Conservation (phyloP, 2,113 vertebrate species). For the Leptosomus discolor region DNA sequence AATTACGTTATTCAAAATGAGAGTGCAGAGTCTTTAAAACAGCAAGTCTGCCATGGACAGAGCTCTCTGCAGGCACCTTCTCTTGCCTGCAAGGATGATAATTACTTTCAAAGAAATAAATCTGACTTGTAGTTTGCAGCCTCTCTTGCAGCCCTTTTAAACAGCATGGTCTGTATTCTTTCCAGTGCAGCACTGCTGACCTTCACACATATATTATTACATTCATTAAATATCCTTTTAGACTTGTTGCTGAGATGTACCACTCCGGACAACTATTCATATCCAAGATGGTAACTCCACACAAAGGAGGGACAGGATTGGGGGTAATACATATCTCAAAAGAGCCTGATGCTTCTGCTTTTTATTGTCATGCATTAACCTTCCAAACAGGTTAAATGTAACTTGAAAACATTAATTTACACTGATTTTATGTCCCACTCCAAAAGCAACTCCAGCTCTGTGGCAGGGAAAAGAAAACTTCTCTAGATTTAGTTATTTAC, state of each 20-base stretch:
- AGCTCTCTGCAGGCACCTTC: not conserved
- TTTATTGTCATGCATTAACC: not conserved
- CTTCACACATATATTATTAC: not conserved
- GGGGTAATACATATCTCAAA: not conserved
- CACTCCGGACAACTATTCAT: not conserved
- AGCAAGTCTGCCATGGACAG: not conserved
- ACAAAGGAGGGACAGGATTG: not conserved
- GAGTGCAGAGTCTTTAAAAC: not conserved
- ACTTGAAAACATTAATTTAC: not conserved
- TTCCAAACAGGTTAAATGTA: not conserved
- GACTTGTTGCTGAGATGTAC: not conserved
- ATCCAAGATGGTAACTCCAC: not conserved
- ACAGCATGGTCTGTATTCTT: not conserved
- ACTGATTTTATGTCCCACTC: not conserved
- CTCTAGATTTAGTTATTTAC: not conserved
- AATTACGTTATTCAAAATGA: not conserved
- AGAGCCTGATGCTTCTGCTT: not conserved
- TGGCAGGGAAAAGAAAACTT: not conserved
- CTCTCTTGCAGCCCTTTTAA: not conserved
- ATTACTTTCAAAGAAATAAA: slow-evolving; percentile 34
- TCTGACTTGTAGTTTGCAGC: not conserved
- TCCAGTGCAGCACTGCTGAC: not conserved
- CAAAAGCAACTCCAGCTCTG: not conserved
- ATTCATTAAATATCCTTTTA: not conserved
- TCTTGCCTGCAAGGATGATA: slow-evolving; percentile 6